Base-by-base conservation (phyloP, 2,888 invertebrate genomes). In the Dolichomitus sp. region DNA sequence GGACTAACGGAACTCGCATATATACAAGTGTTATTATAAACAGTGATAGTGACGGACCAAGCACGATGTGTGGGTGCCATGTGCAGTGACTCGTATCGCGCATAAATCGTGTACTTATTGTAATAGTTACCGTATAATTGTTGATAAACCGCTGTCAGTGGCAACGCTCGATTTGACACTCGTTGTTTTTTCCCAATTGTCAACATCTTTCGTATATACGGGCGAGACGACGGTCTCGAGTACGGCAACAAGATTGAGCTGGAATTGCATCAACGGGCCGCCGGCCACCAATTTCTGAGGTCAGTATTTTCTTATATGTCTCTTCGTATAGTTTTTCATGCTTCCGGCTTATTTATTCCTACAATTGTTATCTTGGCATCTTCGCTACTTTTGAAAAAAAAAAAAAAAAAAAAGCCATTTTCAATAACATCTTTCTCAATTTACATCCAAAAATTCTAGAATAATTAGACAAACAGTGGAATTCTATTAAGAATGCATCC, bases 261-360 rank as follows among this genome's bases (percentile, higher is more conserved):
- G 95, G 96, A 97, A 89, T 95, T 96, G 93, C 96, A 96, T 91
- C 94, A 95, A 90, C 96, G 96, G 95, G 96, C 96, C 95, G 96
- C 96, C 95, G 96, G 96, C 94, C 96, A 96, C 95, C 37, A 37
- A 2, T 96, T 96, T 92, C 96, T 96, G 95, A 96, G 96, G 97
- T 95, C 88, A 90, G 90, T 82, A 59, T 17, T 5, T 45, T 78
- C 27, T 37, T 30, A 68, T 76, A 50, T 42, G 23, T 69, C 27
- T 30, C 48, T 1, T 40, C 4, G 0, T n/a, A 33, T 0, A 4
- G 5, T 33, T 6, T 0, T 33, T 6, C 6, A 33, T 4, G 4
- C 33, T 33, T 33, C 6, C 33, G 33, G 4, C 6, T 33, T 33
- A 6, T 23, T 23, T 23, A 23, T 23, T 1, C 2, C 1, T 23